Evolutionary conservation across 2,113 vertebrate species (phyloP), one percentile per base, ranked within the genome.

Genomic region (Phylloscopus trochilus): DNA sequence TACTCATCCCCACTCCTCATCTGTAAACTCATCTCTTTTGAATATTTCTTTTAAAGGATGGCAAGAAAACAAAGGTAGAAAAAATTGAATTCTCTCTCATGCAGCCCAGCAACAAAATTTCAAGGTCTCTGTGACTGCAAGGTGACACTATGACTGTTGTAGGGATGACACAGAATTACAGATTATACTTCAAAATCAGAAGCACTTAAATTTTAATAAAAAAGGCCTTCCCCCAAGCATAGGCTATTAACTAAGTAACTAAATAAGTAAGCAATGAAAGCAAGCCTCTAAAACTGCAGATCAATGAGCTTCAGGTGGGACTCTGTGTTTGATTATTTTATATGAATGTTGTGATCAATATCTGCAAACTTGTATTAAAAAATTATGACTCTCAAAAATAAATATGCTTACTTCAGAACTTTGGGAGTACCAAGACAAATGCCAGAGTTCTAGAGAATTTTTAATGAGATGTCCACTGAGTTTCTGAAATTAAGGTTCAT

Each of bases 61-160:
- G 1, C 13, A 70, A 85, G 28, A 26, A 78, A 90, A 15, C 4
- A 74, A 75, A 67, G 6, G 4, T 24, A 58, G 11, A 9, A 88
- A 31, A 55, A 64, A 41, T 1, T n/a, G 3, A 68, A 64, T 64
- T 75, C 3, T 53, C 3, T 66, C 13, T 31, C 0, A 1, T 47
- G 31, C 14, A 66, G 13, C 13, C 8, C 23, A 58, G 5, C 16
- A 58, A 53, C 12, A 79, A 68, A 78, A 58, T 37, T 20, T 74
- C 27, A 70, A 49, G 10, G 28, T 44, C 17, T 62, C 11, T 41
- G 13, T 18, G 15, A 35, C 11, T 41, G 20, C 16, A 60, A 49
- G 6, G 8, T 63, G 17, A 30, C 10, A 28, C 27, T 47, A 10
- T 28, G 43, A 52, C 11, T 2, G 12, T 46, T 74, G 28, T 31